Conservation (phyloP, 1,140 invertebrate species). For the Pseudomyrmex pallidus region DNA sequence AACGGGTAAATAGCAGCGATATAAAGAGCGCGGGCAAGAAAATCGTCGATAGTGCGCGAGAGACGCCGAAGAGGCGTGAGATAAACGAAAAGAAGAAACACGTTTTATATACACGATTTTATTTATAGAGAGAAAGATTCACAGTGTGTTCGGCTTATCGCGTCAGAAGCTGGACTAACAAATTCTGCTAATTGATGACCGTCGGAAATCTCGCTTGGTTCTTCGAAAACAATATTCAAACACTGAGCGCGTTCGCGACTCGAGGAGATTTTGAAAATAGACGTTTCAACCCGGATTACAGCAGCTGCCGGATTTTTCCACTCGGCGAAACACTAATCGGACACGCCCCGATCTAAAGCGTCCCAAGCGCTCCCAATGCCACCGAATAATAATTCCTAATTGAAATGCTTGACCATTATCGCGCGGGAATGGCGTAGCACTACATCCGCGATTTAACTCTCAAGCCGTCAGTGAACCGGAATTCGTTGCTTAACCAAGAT, state of each 20-base stretch:
- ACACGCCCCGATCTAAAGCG: not conserved
- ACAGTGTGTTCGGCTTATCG: not conserved
- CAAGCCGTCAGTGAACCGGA: conserved; percentile 61
- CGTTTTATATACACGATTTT: conserved; percentile 7
- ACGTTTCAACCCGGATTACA: not conserved
- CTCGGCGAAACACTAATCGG: conserved; percentile 35
- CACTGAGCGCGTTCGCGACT: not conserved
- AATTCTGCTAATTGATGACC: conserved; percentile 33
- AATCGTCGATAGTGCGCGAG: conserved; percentile 7
- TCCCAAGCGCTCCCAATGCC: conserved; percentile 62
- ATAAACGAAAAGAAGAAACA: conserved; percentile 42
- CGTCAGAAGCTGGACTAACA: conserved; percentile 13
- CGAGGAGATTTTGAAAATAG: conserved; percentile 4
- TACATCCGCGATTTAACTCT: conserved; percentile 72
- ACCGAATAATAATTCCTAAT: conserved; percentile 56
- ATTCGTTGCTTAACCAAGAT: conserved; percentile 70
- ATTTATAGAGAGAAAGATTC: conserved; percentile 35
- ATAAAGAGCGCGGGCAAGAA: conserved; percentile 4
- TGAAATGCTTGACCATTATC: conserved; percentile 61
- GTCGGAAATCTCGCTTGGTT: conserved; percentile 11
- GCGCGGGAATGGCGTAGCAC: conserved; percentile 12
- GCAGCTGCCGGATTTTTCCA: not conserved
- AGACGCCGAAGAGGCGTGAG: not conserved
- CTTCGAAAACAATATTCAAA: conserved; percentile 21
- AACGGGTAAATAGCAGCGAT: conserved; percentile 49